Percentiles rank a stretch among this genome's conserved stretches.
Evolutionary conservation across 2,888 invertebrate species (phyloP).

Genomic region (Noctua fimbriata): DNA sequence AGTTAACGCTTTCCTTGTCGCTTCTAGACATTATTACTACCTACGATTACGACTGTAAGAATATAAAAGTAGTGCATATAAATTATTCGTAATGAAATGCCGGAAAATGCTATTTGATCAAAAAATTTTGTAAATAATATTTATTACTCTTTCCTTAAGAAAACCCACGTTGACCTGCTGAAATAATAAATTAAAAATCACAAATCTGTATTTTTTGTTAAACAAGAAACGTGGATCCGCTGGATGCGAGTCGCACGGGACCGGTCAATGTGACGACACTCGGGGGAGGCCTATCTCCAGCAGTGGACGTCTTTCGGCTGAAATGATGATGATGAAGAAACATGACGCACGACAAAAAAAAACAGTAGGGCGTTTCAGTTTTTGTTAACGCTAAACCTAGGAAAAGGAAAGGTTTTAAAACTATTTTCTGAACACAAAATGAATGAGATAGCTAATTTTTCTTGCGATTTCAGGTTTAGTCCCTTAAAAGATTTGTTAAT

Average conservation of each 20-base stretch:
- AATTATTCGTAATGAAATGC: neutral
- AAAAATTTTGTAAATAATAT: neutral
- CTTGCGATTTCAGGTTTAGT: neutral
- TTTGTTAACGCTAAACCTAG: neutral
- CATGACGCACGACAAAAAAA: no score
- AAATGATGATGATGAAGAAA: no score
- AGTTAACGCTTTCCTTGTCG: conserved; percentile 36
- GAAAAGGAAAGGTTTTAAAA: neutral
- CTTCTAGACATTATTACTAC: conserved; percentile 27
- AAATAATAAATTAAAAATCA: neutral
- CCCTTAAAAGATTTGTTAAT: neutral
- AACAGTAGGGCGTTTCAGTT: neutral
- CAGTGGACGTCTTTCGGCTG: no score
- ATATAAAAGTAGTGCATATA: conserved; percentile 5
- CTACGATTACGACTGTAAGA: conserved; percentile 6
- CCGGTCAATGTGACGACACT: no score
- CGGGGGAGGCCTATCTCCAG: no score
- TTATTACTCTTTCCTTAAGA: no score
- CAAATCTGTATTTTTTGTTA: neutral
- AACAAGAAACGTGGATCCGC: no score
- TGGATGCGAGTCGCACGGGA: no score
- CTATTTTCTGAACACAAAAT: neutral
- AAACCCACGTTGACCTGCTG: neutral
- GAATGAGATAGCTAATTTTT: neutral
- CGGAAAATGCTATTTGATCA: neutral